Percentiles rank a stretch among this genome's conserved stretches.
These are phyloP conservation scores for Thereva unica DNA, from an alignment of 2,888 invertebrate species.

Conservation along the genomic window DNA sequence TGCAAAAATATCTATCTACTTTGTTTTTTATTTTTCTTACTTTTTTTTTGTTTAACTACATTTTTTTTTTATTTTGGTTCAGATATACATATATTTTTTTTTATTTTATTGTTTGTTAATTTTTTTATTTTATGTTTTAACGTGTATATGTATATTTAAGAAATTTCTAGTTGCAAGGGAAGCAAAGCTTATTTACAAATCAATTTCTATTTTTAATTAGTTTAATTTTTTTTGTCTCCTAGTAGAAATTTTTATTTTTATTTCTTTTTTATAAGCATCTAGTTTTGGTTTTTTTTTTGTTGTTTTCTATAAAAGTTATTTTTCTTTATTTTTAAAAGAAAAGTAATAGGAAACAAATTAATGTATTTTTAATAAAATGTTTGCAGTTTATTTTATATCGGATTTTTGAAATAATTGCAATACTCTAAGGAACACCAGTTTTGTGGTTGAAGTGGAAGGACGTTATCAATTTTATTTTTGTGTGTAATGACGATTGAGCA, in stretches of 20 bases:
- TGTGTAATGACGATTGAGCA: too few species aligned
- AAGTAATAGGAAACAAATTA: too few species aligned
- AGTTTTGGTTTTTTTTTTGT: too few species aligned
- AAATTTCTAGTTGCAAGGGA: conserved; percentile 27
- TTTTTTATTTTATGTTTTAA: conserved; percentile 24
- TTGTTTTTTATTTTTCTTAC: conserved; percentile 27
- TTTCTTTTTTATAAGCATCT: not conserved
- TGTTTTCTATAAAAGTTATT: too few species aligned
- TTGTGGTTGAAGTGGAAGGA: too few species aligned
- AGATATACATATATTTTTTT: conserved; percentile 25
- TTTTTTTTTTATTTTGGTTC: conserved; percentile 24
- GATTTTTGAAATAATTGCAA: not conserved
- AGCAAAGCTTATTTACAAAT: conserved; percentile 40
- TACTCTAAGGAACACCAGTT: too few species aligned
- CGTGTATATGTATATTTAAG: conserved; percentile 15
- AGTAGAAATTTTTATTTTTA: conserved; percentile 14
- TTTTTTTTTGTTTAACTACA: conserved; percentile 19
- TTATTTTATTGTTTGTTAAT: conserved; percentile 33
- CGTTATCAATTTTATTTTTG: too few species aligned
- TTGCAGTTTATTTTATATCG: not conserved
- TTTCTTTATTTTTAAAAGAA: too few species aligned
- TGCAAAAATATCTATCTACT: conserved; percentile 43
- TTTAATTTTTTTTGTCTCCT: conserved; percentile 27
- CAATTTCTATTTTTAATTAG: conserved; percentile 17
- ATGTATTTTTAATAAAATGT: too few species aligned